Evolutionary conservation across 1,140 invertebrate species (phyloP), one percentile per base, ranked within the genome.

Genomic region (Catajapyx aquilonaris): DNA sequence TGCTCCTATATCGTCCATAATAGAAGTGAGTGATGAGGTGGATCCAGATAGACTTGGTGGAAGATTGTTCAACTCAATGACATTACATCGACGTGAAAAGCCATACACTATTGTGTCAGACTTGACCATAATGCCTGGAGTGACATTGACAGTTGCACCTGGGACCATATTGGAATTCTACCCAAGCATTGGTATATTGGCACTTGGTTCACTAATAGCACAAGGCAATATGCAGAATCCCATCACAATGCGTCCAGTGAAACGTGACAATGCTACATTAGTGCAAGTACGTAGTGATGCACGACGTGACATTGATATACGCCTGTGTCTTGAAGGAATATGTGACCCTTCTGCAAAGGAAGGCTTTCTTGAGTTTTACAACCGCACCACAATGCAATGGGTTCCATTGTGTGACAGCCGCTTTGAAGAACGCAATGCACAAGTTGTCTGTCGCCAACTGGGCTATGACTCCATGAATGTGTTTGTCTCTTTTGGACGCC

Each of bases 131-230:
- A 95, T 99, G 91, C 91, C 93, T 0, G 76, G 54, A 10, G 62
- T 71, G 0, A 87, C 76, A 2, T 56, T 99, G 2, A 76, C 71
- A 0, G 87, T 99, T 40, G 69, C 74, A 39, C 77, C 88, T 3
- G 91, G 90, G 4, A 90, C 94, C 1, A 68, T 76, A 2, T 62
- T 99, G 51, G 86, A 95, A 59, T 95, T 99, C 56, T 76, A 77
- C 33, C 88, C 93, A 2, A 94, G 91, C 61, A 85, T 99, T 44
- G 91, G 94, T 0, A 91, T 99, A 42, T 60, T 99, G 7, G 91
- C 96, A 4, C 61, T 98, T 35, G 95, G 95, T 0, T 77, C 76
- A 2, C 56, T 99, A n/a, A 66, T 74, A 41, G 91, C 88, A 2
- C 57, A 73, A 38, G 95, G 94, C 1, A 68, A 69, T 21, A 62